A percentile compares a stretch with the other conserved stretches of the same genome.
Evolutionary conservation across 2,113 vertebrate genomes (phyloP).

Genomic region (Larimichthys crocea): DNA sequence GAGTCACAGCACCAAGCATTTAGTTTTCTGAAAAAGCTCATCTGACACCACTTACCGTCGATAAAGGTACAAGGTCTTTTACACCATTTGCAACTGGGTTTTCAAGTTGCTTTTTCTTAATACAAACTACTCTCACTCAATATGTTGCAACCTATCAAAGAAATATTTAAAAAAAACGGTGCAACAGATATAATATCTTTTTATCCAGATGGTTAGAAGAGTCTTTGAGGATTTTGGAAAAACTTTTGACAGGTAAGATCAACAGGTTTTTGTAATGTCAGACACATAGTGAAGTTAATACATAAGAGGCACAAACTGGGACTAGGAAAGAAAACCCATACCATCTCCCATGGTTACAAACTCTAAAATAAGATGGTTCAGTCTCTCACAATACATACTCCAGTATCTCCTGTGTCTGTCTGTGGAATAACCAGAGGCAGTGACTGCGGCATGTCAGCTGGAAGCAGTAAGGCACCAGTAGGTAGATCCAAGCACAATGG

Average conservation of each 20-base stretch:
- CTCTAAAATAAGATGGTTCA: neutral
- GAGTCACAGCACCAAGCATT: neutral
- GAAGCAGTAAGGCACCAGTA: conserved; percentile 86
- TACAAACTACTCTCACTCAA: neutral
- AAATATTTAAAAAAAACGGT: neutral
- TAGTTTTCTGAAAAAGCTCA: neutral
- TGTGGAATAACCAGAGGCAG: conserved; percentile 19
- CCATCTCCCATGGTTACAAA: neutral
- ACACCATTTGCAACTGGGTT: neutral
- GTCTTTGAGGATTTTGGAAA: conserved; percentile 31
- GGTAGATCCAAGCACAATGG: conserved; percentile 89
- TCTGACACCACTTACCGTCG: neutral
- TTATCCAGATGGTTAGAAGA: conserved; percentile 12
- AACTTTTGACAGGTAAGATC: conserved; percentile 9
- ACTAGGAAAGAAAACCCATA: neutral
- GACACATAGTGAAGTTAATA: neutral
- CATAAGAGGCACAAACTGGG: conserved; percentile 1
- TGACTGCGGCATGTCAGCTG: conserved; percentile 82
- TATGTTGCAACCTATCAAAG: neutral
- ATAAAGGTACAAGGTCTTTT: neutral
- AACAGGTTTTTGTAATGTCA: neutral
- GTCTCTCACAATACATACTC: conserved; percentile 4
- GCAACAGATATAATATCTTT: conserved; percentile 16
- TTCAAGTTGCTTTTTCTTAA: conserved; percentile 1
- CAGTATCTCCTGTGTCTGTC: conserved; percentile 29